Base-by-base conservation (phyloP, 2,797 vertebrate species). In the Sebastes baramenuke region DNA sequence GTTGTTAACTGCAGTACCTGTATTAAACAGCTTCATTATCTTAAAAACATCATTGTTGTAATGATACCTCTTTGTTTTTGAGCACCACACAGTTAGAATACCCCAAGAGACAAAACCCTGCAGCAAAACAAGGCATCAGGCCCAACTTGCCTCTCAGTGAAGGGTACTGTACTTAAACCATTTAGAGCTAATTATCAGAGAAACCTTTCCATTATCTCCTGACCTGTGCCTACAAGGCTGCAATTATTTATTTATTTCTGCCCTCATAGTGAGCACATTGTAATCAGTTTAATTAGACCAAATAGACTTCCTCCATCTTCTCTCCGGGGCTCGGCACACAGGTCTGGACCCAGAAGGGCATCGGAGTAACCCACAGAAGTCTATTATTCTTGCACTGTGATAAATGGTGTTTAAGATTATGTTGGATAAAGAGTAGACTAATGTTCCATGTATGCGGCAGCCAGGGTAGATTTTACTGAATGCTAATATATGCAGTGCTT, bases 401-500 rank as follows among this genome's bases (percentile, higher is more conserved):
- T 90, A 87, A 92, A 95, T 91, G 79, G 69, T 85, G 78, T 85
- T 91, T 83, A 79, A 87, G 84, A 92, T 88, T 29, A 76, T 87
- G 78, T 79, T 84, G 82, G 79, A 88, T 88, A 86, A 90, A 87
- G 71, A 91, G 78, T 20, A 77, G 82, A 82, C 61, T 86, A 89
- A 93, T 90, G 75, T 74, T 88, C 65, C 29, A 77, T 76, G 75
- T 77, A 61, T 80, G 72, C 52, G 25, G 71, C 62, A 81, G 67
- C 75, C n/a, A 8, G 76, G 60, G 72, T 70, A 73, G 52, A 72
- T 86, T 80, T 83, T 85, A 87, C 75, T 82, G 82, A 90, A 93
- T 89, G 91, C 91, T 92, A 94, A 95, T 93, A 80, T 93, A 94
- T 94, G 85, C 89, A 70, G 70, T 66, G 56, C 58, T 83, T 94